A percentile compares a stretch with the other conserved stretches of the same genome.
These are phyloP conservation scores for Nothobranchius furzeri DNA, from an alignment of 2,113 vertebrate species.

Conservation along the genomic window DNA sequence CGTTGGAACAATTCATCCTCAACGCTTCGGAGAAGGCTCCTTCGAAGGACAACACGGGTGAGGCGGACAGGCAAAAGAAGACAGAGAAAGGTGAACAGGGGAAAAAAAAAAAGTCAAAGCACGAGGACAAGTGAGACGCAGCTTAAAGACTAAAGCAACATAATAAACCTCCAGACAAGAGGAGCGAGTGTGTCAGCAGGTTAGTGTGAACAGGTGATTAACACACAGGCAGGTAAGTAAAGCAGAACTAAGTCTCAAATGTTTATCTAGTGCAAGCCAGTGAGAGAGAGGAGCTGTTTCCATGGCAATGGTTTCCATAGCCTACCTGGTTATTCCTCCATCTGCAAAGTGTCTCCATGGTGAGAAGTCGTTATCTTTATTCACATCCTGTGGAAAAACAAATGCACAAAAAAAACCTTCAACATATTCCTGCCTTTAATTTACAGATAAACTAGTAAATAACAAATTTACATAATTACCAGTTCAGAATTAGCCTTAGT, in stretches of 20 bases:
- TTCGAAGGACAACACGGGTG: constrained; percentile 59
- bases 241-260: not conserved
- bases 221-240: not conserved
- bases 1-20: constrained; percentile 85
- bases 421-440: not conserved
- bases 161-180: constrained; percentile 21
- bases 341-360: constrained; percentile 93
- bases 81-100: constrained; percentile 30
- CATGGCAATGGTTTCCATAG: constrained; percentile 58
- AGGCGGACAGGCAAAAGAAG: constrained; percentile 35
- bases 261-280: constrained; percentile 18
- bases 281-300: constrained; percentile 29
- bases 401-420: constrained; percentile 17
- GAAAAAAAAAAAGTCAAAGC: constrained; percentile 52
- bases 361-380: constrained; percentile 87
- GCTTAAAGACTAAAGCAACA: constrained; percentile 27
- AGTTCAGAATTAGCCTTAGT: constrained; percentile 95
- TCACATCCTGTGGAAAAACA: constrained; percentile 82
- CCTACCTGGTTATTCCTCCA: constrained; percentile 85
- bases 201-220: constrained; percentile 14
- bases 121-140: constrained; percentile 47
- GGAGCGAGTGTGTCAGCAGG: constrained; percentile 25
- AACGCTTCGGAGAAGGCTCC: constrained; percentile 84
- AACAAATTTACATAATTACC: constrained; percentile 70
- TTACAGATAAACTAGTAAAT: not conserved